phyloP scores from a whole-genome alignment of 2,888 invertebrate genomes.

The Trissolcus japonicus region DNA sequence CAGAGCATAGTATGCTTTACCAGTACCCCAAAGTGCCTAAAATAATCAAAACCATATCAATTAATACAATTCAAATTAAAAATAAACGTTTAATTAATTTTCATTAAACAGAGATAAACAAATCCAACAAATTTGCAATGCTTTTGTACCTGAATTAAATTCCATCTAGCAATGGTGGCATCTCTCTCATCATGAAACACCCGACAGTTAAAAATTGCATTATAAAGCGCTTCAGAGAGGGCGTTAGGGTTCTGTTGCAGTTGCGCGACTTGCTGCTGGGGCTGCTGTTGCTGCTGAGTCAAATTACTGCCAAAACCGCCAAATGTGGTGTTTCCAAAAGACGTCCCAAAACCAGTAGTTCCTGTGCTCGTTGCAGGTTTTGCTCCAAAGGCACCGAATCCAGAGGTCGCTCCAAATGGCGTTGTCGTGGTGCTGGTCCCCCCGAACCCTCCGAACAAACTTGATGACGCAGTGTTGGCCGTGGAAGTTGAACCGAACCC shows the following conservation, averaged over 20 bases:
- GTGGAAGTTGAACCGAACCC: conserved; percentile 68
- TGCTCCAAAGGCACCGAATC: conserved; percentile 79
- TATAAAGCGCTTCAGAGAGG: conserved; percentile 82
- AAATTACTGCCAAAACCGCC: conserved; percentile 66
- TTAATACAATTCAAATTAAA: no score
- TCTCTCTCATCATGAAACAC: conserved; percentile 97
- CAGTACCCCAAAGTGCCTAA: conserved; percentile 92
- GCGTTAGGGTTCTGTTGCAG: conserved; percentile 78
- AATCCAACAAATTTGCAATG: no score
- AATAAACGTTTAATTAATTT: no score
- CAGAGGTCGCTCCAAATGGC: conserved; percentile 70
- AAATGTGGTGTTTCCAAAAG: conserved; percentile 56
- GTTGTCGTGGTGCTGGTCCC: conserved; percentile 73
- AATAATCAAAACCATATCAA: conserved; percentile 70
- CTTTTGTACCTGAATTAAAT: conserved; percentile 78
- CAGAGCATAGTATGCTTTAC: conserved; percentile 88
- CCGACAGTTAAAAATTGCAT: conserved; percentile 86
- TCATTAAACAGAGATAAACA: no score
- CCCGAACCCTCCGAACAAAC: conserved; percentile 78
- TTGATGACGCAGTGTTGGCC: conserved; percentile 68
- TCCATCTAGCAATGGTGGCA: conserved; percentile 94
- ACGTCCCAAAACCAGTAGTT: conserved; percentile 75
- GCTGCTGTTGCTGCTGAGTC: conserved; percentile 62
- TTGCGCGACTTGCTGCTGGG: conserved; percentile 62
- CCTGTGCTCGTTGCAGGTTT: conserved; percentile 76